A percentile compares a stretch with the other conserved stretches of the same genome.
phyloP scores from a whole-genome alignment of 2,113 vertebrate species.

The Zosterops lateralis region DNA sequence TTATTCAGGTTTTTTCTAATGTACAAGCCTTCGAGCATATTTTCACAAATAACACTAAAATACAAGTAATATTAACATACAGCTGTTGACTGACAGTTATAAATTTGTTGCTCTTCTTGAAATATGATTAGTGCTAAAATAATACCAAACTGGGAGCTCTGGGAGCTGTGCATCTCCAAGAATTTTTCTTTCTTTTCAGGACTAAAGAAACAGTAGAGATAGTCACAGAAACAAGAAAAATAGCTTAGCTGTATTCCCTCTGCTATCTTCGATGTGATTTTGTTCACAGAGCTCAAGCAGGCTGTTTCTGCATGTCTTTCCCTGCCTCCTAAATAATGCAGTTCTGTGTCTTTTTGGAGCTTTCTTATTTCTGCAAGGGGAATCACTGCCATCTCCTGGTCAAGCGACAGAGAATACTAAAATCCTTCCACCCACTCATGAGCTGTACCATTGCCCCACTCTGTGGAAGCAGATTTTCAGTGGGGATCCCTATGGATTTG shows the following conservation, averaged over 20 bases:
- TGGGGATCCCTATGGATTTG: background rate
- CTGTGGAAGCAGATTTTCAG: background rate
- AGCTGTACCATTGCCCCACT: background rate
- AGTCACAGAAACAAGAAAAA: background rate
- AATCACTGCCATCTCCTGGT: conserved; percentile 58
- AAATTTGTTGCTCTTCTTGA: background rate
- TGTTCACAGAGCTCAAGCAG: background rate
- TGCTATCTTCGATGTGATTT: background rate
- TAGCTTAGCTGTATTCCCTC: background rate
- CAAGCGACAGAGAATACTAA: background rate
- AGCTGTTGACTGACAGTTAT: background rate
- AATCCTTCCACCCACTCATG: background rate
- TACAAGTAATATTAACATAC: background rate
- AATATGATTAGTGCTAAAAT: conserved; percentile 6
- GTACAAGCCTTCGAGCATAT: background rate
- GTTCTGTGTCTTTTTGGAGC: background rate
- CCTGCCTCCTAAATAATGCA: fast-evolving
- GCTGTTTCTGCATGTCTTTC: background rate
- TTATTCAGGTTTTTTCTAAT: background rate
- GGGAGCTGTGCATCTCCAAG: background rate
- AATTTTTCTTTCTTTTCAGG: background rate
- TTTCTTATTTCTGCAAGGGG: background rate
- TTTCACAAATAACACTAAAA: background rate
- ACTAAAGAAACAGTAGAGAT: background rate
- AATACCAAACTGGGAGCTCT: background rate